These are phyloP conservation scores for Hippocampus kuda DNA, from an alignment of 2,797 vertebrate genomes.

Conservation along the genomic window DNA sequence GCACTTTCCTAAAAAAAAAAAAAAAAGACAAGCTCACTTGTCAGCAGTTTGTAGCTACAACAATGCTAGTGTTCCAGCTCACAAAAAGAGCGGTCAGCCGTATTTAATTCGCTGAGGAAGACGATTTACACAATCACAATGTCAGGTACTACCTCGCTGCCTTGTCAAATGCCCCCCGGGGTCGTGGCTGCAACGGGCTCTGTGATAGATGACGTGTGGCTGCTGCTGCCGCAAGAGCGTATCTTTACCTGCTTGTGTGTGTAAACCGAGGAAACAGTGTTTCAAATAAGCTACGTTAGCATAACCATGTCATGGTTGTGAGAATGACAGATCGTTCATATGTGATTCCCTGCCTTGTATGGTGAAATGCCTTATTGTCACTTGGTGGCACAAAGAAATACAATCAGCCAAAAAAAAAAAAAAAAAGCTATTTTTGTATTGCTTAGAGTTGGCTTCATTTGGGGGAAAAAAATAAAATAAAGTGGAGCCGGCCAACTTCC, in stretches of 20 bases:
- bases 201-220: slow-evolving; percentile 29
- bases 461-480: slow-evolving; percentile 2
- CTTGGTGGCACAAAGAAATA: not conserved
- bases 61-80: slow-evolving; percentile 8
- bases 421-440: not conserved
- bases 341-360: too few species aligned
- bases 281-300: too few species aligned
- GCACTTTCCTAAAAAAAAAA: not conserved
- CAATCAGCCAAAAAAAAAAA: not conserved
- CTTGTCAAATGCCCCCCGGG: slow-evolving; percentile 22
- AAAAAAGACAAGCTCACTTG: not conserved
- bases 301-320: too few species aligned
- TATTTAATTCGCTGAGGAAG: slow-evolving; percentile 40
- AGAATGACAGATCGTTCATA: too few species aligned
- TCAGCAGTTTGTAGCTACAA: not conserved
- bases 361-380: not conserved
- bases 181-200: slow-evolving; percentile 1
- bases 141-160: slow-evolving; percentile 31
- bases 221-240: slow-evolving; percentile 12
- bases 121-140: slow-evolving; percentile 46
- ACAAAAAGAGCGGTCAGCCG: slow-evolving; percentile 32
- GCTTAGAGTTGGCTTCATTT: not conserved
- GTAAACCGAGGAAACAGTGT: not conserved
- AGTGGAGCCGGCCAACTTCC: not conserved
- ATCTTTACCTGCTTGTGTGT: not conserved